Conservation (phyloP, 2,797 vertebrate species). For the Toxotes lorentzi region DNA sequence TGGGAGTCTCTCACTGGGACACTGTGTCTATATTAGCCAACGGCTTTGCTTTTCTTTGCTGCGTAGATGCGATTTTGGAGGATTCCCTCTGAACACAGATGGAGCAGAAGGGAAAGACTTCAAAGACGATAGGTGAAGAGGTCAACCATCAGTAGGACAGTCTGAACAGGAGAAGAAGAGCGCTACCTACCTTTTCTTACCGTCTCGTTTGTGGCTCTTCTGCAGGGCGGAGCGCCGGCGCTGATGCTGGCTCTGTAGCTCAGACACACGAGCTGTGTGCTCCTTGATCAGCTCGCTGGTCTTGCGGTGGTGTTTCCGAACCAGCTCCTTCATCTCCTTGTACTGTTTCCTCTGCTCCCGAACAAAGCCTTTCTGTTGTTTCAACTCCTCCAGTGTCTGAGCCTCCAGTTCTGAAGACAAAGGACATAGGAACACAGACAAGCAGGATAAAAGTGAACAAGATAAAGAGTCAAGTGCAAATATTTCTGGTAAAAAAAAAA, state of each 20-base stretch:
- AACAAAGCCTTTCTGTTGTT: conserved; percentile 95
- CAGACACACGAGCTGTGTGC: conserved; percentile 91
- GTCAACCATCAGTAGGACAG: neutral
- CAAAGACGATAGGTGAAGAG: neutral
- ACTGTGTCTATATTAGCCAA: neutral
- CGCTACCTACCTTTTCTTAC: conserved; percentile 94
- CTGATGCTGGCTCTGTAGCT: conserved; percentile 92
- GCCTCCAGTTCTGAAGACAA: conserved; percentile 90
- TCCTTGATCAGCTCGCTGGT: conserved; percentile 96
- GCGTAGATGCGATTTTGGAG: neutral
- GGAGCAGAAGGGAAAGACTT: neutral
- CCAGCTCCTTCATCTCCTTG: conserved; percentile 98
- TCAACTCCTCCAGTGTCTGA: conserved; percentile 94
- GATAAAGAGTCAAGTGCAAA: neutral
- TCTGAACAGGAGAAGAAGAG: conserved; percentile 36
- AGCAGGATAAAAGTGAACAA: neutral
- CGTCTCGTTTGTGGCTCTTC: conserved; percentile 93
- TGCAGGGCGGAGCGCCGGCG: conserved; percentile 88
- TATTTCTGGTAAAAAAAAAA: neutral
- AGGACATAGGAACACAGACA: neutral
- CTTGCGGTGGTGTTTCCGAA: conserved; percentile 96
- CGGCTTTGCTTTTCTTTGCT: neutral
- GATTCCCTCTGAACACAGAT: neutral
- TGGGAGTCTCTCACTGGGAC: neutral
- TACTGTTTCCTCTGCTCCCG: conserved; percentile 97